These are phyloP conservation scores for Planococcus citri DNA, from an alignment of 1,140 invertebrate genomes.

Conservation along the genomic window DNA sequence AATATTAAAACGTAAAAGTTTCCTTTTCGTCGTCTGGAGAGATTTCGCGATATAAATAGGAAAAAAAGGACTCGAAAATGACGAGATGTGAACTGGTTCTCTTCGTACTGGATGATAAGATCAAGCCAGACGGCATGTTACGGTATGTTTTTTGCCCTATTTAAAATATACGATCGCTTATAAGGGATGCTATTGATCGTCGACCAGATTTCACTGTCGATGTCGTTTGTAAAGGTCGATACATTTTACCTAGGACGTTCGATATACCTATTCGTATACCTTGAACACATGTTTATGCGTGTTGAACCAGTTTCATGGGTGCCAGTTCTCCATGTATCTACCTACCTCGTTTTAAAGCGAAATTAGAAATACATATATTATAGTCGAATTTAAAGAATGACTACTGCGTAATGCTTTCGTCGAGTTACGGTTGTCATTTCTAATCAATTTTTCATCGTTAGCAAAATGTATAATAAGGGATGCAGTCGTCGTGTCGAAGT, in stretches of 20 bases:
- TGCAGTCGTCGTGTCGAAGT: neutral
- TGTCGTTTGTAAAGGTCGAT: neutral
- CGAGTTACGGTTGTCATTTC: neutral
- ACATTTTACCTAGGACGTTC: neutral
- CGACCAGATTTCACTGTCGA: neutral
- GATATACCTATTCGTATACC: too few species aligned
- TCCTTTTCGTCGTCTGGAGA: neutral
- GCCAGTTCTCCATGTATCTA: too few species aligned
- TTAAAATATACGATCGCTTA: too few species aligned
- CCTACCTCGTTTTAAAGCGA: neutral
- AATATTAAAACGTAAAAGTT: neutral
- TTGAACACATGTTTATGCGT: neutral
- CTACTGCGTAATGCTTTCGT: neutral
- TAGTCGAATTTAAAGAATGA: neutral
- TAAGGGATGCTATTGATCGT: neutral
- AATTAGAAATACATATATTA: neutral
- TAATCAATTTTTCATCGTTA: neutral
- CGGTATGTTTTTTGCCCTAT: too few species aligned
- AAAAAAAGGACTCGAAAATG: neutral
- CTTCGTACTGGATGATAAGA: neutral
- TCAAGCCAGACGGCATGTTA: neutral
- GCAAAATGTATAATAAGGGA: too few species aligned
- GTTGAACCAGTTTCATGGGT: slow-evolving; percentile 2
- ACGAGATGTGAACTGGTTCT: neutral
- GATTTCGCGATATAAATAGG: neutral